Base-by-base conservation (phyloP, 2,888 invertebrate genomes). In the Mycalesis mineus region DNA sequence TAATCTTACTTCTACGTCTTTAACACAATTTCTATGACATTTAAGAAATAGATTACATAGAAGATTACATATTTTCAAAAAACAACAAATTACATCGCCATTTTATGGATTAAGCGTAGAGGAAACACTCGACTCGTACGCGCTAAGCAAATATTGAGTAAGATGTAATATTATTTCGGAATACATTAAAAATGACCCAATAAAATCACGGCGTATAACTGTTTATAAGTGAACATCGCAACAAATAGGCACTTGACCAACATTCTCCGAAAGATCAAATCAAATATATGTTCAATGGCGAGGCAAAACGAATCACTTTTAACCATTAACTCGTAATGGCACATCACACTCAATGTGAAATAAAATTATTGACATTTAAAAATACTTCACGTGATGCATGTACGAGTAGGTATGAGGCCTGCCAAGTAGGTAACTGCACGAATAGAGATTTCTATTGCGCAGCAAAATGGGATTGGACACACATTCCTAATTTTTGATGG, bases 221-320 rank as follows among this genome's bases (percentile, higher is more conserved):
- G 58, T 65, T 57, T 41, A 40, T 61, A 68, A 71, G 72, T 70
- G 71, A 70, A 66, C 65, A 66, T 70, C 60, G 60, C 65, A 68
- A 68, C 66, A 55, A 55, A 55, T 59, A 68, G 67, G 65, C 67
- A 60, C 75, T 73, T 72, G 73, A 74, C 72, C 73, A 72, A 72
- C 67, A 71, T 70, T 64, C 58, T 61, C 63, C 51, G 52, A 59
- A 61, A 58, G 60, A 62, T 59, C 58, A 62, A 61, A 61, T 64
- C 41, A 41, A 48, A 52, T 53, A 52, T 53, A 54, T 55, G 54
- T 57, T 57, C 36, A 56, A 63, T 56, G 54, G 37, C 40, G 29
- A 48, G 39, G 49, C 44, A 42, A 28, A 49, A 47, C 39, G 39
- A 55, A 55, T 50, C 45, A 50, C 58, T 58, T 45, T 50, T 49